A percentile compares a stretch with the other conserved stretches of the same genome.
These are phyloP conservation scores for Apis florea DNA, from an alignment of 1,140 invertebrate species.

Conservation along the genomic window DNA sequence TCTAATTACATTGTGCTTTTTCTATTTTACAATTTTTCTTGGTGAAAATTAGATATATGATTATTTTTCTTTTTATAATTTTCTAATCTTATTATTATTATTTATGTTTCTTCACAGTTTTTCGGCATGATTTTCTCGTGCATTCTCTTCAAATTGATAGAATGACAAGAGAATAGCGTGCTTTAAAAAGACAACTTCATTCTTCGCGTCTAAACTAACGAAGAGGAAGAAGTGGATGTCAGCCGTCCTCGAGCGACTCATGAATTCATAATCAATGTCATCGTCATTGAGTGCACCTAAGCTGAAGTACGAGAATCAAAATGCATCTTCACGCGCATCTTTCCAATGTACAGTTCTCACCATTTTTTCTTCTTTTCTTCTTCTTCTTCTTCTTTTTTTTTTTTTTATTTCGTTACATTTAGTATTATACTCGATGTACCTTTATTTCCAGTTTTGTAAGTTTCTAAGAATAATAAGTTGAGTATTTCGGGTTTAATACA, in stretches of 20 bases:
- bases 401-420: conserved; percentile 28
- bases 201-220: conserved; percentile 1
- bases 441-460: conserved; percentile 39
- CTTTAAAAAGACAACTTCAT: conserved; percentile 42
- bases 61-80: too few relatives aligned
- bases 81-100: conserved; percentile 29
- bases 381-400: neutral
- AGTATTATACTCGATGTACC: conserved; percentile 26
- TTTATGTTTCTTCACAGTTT: conserved; percentile 78
- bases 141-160: conserved; percentile 87
- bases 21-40: neutral
- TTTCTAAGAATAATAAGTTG: conserved; percentile 19
- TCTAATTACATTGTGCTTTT: neutral
- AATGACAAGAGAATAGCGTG: conserved; percentile 72
- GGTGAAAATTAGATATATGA: too few relatives aligned
- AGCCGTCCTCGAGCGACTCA: conserved; percentile 39
- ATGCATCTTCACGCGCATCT: conserved; percentile 52
- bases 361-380: neutral
- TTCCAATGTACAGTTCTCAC: conserved; percentile 52
- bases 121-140: conserved; percentile 88
- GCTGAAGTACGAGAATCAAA: conserved; percentile 56
- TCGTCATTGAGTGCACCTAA: conserved; percentile 45
- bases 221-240: conserved; percentile 28
- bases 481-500: conserved; percentile 31
- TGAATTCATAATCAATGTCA: conserved; percentile 55